Evolutionary conservation across 2,113 vertebrate species (phyloP), one percentile per base, ranked within the genome.

Genomic region (Amphiprion ocellaris): DNA sequence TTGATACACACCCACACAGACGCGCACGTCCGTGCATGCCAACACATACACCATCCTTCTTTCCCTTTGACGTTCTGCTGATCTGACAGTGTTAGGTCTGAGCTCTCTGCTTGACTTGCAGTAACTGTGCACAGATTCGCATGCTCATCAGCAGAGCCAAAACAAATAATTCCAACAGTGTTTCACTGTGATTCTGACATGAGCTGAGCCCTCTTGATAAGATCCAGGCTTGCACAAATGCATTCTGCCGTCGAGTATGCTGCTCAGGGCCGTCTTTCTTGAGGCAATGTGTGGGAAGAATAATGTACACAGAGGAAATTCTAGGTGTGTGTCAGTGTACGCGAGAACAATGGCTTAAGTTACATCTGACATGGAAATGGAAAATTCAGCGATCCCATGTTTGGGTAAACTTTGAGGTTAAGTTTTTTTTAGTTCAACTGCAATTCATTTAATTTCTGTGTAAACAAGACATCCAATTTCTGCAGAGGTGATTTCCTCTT

Each of bases 21-120:
- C 39, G 21, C 39, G 46, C 4, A 50, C 24, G 39, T 24, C 17
- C 28, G 14, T 17, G 21, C 70, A 37, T 21, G 12, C 60, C 59
- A 37, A 59, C 28, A 55, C 50, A 60, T 53, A 47, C 59, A 54
- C 17, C 60, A 74, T 73, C 10, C 21, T 49, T 68, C 41, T 50
- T 82, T 47, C 60, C 23, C 56, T 77, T 64, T 83, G 82, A 85
- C 87, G 70, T 86, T 87, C 70, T 84, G 86, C 87, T 90, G 87
- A 90, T 83, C 60, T 64, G 37, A 79, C 82, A 58, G 53, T 12
- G 58, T 87, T 76, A 9, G 37, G 54, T 33, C 50, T 54, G 69
- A 67, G 67, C 65, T 46, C 67, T 50, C 15, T 50, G 74, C 64
- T 47, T 66, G 56, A 84, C 79, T 65, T 28, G 64, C 85, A 72